phyloP scores from a whole-genome alignment of 92 coral and sea anemone species.

The Isaurus tuberculatus region DNA sequence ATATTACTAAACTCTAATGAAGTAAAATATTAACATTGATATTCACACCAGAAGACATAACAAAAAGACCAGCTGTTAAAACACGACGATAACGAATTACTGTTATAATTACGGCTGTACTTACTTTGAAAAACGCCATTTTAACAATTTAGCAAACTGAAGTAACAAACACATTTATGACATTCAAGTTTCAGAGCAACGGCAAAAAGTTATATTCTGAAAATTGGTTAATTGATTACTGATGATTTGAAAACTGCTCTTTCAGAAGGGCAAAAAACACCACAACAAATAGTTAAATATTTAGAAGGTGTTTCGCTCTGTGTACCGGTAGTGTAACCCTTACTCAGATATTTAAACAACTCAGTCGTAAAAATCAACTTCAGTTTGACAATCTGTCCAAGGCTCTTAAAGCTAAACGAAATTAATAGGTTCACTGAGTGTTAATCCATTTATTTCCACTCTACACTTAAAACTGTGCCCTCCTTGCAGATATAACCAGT shows the following conservation, averaged over 20 bases:
- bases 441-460: background rate
- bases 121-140: background rate
- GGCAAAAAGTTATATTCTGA: background rate
- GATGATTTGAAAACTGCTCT: background rate
- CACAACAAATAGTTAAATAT: slow-evolving; percentile 3
- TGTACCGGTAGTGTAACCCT: background rate
- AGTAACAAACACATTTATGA: background rate
- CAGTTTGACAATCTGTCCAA: background rate
- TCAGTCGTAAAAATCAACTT: background rate
- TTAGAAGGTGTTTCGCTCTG: background rate
- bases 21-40: background rate
- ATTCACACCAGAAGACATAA: background rate
- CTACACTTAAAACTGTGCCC: background rate
- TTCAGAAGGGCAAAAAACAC: background rate
- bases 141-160: background rate
- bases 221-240: background rate
- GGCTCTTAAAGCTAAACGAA: background rate
- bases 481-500: background rate
- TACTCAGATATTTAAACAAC: background rate
- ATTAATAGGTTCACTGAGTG: background rate
- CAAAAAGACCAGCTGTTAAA: background rate
- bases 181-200: background rate
- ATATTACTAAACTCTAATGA: too few species aligned
- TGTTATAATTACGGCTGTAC: background rate
- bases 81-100: too few species aligned